Percentiles rank a stretch among this genome's conserved stretches.
Evolutionary conservation across 2,888 invertebrate genomes (phyloP).

Genomic region (Pedicia rivosa): DNA sequence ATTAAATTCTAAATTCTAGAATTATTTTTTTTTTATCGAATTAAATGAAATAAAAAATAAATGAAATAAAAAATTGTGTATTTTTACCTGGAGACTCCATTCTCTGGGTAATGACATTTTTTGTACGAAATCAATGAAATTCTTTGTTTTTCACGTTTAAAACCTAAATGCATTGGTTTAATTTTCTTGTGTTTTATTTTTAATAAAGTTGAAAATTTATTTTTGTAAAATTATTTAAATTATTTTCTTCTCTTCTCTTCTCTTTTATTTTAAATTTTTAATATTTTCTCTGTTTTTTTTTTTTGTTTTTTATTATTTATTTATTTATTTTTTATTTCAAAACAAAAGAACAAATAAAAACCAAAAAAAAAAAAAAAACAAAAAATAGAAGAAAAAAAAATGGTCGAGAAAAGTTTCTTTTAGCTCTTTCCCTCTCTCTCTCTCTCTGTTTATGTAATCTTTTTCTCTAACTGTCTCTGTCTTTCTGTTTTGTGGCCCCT

Average conservation of each 20-base stretch:
- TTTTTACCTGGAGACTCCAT: constrained; percentile 30
- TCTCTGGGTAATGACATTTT: constrained; percentile 32
- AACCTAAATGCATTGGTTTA: constrained; percentile 35
- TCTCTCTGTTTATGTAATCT: too few relatives aligned
- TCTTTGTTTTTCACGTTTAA: constrained; percentile 33
- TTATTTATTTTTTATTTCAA: background rate
- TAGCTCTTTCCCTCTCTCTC: too few relatives aligned
- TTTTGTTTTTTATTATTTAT: background rate
- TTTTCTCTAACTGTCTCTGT: too few relatives aligned
- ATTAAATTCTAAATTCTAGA: too few relatives aligned
- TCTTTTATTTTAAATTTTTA: background rate
- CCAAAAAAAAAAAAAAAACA: background rate
- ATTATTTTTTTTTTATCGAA: too few relatives aligned
- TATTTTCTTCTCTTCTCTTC: constrained; percentile 1
- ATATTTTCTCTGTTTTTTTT: background rate
- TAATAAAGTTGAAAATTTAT: too few relatives aligned
- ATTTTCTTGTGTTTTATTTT: constrained; percentile 20
- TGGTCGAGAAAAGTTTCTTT: too few relatives aligned
- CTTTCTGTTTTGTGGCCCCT: too few relatives aligned
- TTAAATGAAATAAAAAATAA: background rate
- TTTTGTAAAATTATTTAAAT: constrained; percentile 1
- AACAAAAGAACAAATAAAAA: background rate
- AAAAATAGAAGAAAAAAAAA: too few relatives aligned
- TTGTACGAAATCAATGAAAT: constrained; percentile 24
- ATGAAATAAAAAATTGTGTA: background rate